Conservation (phyloP, 2,797 vertebrate genomes). For the Eulemur albifrons region DNA sequence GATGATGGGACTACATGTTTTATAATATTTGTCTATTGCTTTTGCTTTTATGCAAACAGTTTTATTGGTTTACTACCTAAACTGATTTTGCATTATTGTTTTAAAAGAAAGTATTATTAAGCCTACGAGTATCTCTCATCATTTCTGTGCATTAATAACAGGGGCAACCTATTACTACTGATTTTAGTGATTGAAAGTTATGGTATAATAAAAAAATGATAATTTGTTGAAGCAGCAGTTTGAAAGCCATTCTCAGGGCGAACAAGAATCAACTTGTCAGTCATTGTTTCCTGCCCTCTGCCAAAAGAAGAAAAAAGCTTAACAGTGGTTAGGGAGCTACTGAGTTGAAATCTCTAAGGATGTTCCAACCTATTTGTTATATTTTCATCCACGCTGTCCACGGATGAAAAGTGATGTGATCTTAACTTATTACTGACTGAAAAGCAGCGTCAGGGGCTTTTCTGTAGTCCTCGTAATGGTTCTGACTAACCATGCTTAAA, state of each 20-base stretch:
- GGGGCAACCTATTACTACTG: conserved; percentile 8
- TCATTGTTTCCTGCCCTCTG: conserved; percentile 63
- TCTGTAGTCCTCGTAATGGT: conserved; percentile 61
- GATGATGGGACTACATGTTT: neutral
- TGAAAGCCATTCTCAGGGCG: conserved; percentile 67
- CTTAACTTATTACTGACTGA: conserved; percentile 73
- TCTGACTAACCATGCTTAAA: conserved; percentile 80
- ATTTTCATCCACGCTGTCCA: conserved; percentile 80
- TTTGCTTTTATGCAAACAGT: neutral
- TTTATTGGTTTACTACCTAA: neutral
- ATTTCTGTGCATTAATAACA: conserved; percentile 63
- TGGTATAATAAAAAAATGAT: conserved; percentile 71
- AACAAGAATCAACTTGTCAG: conserved; percentile 76
- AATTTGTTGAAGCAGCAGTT: conserved; percentile 76
- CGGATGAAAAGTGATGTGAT: conserved; percentile 72
- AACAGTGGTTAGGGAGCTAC: conserved; percentile 73
- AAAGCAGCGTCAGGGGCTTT: conserved; percentile 72
- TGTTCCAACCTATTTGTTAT: conserved; percentile 77
- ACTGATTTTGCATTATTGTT: neutral
- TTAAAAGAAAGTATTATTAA: conserved; percentile 21
- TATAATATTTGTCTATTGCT: neutral
- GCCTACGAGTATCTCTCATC: neutral
- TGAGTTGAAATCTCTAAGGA: conserved; percentile 73
- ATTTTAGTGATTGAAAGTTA: conserved; percentile 62
- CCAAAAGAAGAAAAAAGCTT: conserved; percentile 63